A percentile compares a stretch with the other conserved stretches of the same genome.
phyloP scores from a whole-genome alignment of 2,113 vertebrate species.

The Eretmochelys imbricata region DNA sequence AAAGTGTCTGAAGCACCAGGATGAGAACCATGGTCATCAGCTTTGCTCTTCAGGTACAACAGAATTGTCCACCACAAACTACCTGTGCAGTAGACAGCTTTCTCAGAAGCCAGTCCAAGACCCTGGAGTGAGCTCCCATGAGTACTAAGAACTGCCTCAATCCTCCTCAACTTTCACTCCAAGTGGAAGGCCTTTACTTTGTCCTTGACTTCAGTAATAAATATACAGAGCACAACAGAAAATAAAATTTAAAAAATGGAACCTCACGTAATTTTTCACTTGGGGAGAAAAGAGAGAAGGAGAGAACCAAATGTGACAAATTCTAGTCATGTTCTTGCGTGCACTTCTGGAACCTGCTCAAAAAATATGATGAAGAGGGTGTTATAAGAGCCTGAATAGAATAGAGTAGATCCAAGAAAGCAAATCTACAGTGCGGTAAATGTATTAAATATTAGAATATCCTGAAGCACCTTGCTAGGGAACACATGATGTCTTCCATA shows the following conservation, averaged over 20 bases:
- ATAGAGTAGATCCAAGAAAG: not conserved
- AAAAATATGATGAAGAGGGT: not conserved
- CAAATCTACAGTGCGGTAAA: not conserved
- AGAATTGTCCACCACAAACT: not conserved
- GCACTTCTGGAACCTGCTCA: not conserved
- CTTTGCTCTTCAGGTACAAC: rapidly evolving
- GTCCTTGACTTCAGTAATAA: not conserved
- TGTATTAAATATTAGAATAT: rapidly evolving
- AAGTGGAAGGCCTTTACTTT: rapidly evolving
- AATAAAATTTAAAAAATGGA: not conserved
- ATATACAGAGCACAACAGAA: not conserved
- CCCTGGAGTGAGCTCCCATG: not conserved
- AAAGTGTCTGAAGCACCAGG: not conserved
- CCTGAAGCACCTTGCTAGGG: not conserved
- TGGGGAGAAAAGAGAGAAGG: not conserved
- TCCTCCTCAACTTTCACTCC: not conserved
- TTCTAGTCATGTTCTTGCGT: not conserved
- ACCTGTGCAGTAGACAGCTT: not conserved
- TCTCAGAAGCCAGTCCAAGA: not conserved
- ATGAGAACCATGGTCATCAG: not conserved
- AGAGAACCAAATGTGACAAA: not conserved
- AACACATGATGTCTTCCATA: not conserved
- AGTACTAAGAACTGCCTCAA: not conserved
- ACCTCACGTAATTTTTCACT: not conserved
- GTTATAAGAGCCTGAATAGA: not conserved